phyloP scores from a whole-genome alignment of 2,888 invertebrate genomes.

The Drosophila differens region DNA sequence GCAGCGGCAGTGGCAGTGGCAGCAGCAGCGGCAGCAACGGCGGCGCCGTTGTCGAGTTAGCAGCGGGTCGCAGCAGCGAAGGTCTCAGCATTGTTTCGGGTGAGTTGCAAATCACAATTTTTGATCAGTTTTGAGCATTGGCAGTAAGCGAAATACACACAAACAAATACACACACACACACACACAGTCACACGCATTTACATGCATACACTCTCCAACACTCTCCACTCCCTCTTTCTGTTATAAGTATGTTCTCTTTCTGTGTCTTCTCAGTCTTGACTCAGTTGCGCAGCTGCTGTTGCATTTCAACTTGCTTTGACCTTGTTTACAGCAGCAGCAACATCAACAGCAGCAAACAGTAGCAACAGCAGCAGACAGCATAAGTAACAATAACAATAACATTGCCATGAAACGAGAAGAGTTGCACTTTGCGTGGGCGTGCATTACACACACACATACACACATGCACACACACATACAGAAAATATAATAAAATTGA shows the following conservation, averaged over 20 bases:
- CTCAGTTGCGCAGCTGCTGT: slow-evolving; percentile 9
- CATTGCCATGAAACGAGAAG: slow-evolving; percentile 16
- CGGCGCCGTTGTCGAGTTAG: slow-evolving; percentile 35
- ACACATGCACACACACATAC: slow-evolving; percentile 16
- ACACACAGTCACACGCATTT: background rate
- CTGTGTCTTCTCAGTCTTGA: slow-evolving; percentile 1
- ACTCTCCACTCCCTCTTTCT: background rate
- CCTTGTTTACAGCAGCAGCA: slow-evolving; percentile 70
- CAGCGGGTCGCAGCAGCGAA: slow-evolving; percentile 60
- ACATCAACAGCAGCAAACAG: slow-evolving; percentile 7
- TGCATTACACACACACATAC: slow-evolving; percentile 20
- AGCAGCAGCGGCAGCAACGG: slow-evolving; percentile 33
- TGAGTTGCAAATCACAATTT: slow-evolving; percentile 52
- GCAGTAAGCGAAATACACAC: background rate
- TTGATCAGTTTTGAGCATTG: background rate
- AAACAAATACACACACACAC: background rate
- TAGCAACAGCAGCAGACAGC: slow-evolving; percentile 12
- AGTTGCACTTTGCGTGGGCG: slow-evolving; percentile 65
- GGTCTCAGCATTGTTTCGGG: slow-evolving; percentile 69
- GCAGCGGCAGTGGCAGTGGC: slow-evolving; percentile 34
- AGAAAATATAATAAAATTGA: slow-evolving; percentile 4
- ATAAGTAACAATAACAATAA: slow-evolving; percentile 37
- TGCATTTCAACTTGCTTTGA: slow-evolving; percentile 76
- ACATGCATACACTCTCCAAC: background rate
- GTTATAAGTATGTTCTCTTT: background rate